Evolutionary conservation across 2,113 vertebrate genomes (phyloP).

Genomic region (Daphoenositta chrysoptera): DNA sequence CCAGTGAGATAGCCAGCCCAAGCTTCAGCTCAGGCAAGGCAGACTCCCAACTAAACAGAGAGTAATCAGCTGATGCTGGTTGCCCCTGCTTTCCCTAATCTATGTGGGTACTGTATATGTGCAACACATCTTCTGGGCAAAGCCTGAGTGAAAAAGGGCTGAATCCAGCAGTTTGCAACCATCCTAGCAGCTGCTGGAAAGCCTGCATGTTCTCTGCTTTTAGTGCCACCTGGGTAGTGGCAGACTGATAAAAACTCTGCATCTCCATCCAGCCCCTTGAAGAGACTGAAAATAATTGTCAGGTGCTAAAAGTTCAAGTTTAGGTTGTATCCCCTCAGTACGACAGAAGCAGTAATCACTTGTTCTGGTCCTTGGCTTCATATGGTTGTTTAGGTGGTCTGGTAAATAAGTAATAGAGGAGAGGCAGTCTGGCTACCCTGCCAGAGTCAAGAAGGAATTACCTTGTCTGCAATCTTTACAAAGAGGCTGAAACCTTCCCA

Average conservation of each 20-base stretch:
- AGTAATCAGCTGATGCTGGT: background rate
- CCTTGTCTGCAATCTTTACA: constrained; percentile 92
- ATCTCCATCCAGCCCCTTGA: background rate
- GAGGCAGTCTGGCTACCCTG: background rate
- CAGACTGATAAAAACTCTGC: background rate
- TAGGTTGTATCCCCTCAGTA: background rate
- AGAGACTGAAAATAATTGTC: background rate
- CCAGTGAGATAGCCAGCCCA: background rate
- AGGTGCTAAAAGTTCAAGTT: background rate
- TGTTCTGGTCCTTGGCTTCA: background rate
- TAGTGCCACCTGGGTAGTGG: background rate
- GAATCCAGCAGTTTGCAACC: background rate
- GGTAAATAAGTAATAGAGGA: background rate
- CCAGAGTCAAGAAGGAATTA: background rate
- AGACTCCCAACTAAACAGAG: background rate
- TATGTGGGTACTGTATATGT: background rate
- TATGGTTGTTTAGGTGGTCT: background rate
- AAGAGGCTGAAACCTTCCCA: constrained; percentile 93
- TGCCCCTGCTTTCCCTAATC: background rate
- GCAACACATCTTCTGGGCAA: background rate
- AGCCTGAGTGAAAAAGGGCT: background rate
- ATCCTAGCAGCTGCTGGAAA: background rate
- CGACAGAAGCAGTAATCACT: background rate
- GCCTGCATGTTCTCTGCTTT: background rate
- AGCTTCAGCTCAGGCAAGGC: background rate